Conservation (phyloP, 1,140 invertebrate genomes). For the Lucilia sericata region DNA sequence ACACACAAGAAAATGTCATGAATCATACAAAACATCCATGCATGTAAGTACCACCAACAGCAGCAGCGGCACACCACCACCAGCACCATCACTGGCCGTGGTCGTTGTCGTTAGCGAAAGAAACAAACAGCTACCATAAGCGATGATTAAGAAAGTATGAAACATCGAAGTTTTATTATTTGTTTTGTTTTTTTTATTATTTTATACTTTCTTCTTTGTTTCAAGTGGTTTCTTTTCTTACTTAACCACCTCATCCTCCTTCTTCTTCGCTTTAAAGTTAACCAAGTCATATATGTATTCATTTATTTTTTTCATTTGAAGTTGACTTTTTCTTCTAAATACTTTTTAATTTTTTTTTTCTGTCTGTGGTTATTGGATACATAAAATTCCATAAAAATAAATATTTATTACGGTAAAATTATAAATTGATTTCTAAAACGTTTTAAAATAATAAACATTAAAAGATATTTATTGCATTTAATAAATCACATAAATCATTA, state of each 20-base stretch:
- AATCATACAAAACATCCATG: background rate
- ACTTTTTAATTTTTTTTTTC: background rate
- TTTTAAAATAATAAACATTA: too few species aligned
- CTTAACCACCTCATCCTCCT: background rate
- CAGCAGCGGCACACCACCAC: too few species aligned
- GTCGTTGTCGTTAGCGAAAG: background rate
- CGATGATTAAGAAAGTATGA: constrained; percentile 43
- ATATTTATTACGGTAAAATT: background rate
- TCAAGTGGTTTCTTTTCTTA: background rate
- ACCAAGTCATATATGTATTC: too few species aligned
- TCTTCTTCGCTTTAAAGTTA: too few species aligned
- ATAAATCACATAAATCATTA: too few species aligned
- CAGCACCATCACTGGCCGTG: background rate
- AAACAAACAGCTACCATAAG: background rate
- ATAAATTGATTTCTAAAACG: too few species aligned
- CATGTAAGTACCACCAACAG: background rate
- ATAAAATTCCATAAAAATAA: constrained; percentile 2
- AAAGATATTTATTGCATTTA: too few species aligned
- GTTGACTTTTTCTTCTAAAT: background rate
- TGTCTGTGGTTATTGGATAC: constrained; percentile 22
- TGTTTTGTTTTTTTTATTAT: background rate
- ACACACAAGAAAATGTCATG: background rate
- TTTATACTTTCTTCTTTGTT: constrained; percentile 27
- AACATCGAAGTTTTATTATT: constrained; percentile 27
- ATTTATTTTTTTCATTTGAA: too few species aligned